These are phyloP conservation scores for Drosophila fungiperda DNA, from an alignment of 2,888 invertebrate species.

Conservation along the genomic window DNA sequence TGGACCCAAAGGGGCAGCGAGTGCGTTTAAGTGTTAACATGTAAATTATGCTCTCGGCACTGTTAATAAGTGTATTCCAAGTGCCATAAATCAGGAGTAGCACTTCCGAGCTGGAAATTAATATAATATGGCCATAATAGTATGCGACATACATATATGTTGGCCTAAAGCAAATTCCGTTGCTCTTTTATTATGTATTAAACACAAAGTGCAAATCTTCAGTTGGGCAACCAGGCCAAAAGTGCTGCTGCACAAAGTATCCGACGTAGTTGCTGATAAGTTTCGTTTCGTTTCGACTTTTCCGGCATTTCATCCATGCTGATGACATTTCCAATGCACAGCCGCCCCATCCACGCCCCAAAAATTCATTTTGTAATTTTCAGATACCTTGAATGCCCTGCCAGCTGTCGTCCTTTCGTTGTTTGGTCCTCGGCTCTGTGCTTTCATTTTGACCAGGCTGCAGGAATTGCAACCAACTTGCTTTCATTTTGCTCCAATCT, in stretches of 20 bases:
- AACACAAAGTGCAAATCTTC: conserved; percentile 47
- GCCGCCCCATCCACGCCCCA: neutral
- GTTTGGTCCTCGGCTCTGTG: conserved; percentile 13
- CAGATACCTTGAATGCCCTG: conserved; percentile 62
- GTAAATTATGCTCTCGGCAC: conserved; percentile 79
- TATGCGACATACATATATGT: neutral
- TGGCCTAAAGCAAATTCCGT: neutral
- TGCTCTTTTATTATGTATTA: conserved; percentile 18
- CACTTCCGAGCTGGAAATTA: conserved; percentile 53
- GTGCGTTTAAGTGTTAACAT: conserved; percentile 84
- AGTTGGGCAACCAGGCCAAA: conserved; percentile 13
- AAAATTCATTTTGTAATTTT: conserved; percentile 80
- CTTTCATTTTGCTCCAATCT: conserved; percentile 52
- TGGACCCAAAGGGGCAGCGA: conserved; percentile 49
- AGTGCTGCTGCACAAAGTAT: conserved; percentile 48
- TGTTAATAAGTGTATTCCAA: conserved; percentile 76
- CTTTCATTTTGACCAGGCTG: conserved; percentile 76
- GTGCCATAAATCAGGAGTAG: conserved; percentile 70
- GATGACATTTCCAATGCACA: conserved; percentile 77
- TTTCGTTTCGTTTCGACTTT: conserved; percentile 81
- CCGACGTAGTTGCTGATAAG: conserved; percentile 81
- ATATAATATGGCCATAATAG: conserved; percentile 11
- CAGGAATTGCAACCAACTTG: conserved; percentile 75
- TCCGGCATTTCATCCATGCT: conserved; percentile 82
- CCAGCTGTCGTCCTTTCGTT: conserved; percentile 66